Evolutionary conservation across 92 coral and sea anemone species (phyloP), one percentile per base, ranked within the genome.

Genomic region (Parazoanthus swiftii): DNA sequence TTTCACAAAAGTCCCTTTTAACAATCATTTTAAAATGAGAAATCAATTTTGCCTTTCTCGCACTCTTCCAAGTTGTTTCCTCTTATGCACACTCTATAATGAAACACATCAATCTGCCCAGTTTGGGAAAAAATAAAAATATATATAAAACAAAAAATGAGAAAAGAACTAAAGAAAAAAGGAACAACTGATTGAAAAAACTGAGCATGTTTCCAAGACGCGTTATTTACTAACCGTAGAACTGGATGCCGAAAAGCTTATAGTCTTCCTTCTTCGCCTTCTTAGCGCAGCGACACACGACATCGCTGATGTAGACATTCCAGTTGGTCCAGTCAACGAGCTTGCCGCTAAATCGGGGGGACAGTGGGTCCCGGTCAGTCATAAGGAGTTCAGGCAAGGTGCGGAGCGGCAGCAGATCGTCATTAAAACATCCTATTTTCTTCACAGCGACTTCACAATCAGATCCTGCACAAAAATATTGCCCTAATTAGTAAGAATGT

Each of bases 301-400:
- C 54, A 67, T 82, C 76, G 37, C 68, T n/a, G 36, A 82, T 67
- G 54, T 82, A 67, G 2, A 23, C 6, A 37, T 68, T 66, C 86
- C 86, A 82, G 8, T 42, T 82, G 3, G 38, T 18, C 86, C 86
- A 82, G 36, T 82, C 72, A 9, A 29, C 16, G 36, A 82, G 86
- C 13, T 82, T 82, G 29, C 86, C 86, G 74, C 86, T 81, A 16
- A 82, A 82, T 15, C 46, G 33, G 2, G 86, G 20, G 23, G 86
- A 82, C 63, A 82, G 77, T 1, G 86, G 86, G 48, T 82, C 86
- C 33, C 86, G 86, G 65, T 82, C 86, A 18, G 86, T 82, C 39
- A 67, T 54, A 42, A 82, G 76, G 10, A 82, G 77, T 43, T 82
- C 86, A 0, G 77, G 86, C 39, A 82, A 72, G 54, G 86, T 37